Percentiles rank a stretch among this genome's conserved stretches.
These are phyloP conservation scores for Myrmophylax atrothorax DNA, from an alignment of 2,113 vertebrate species.

Conservation along the genomic window DNA sequence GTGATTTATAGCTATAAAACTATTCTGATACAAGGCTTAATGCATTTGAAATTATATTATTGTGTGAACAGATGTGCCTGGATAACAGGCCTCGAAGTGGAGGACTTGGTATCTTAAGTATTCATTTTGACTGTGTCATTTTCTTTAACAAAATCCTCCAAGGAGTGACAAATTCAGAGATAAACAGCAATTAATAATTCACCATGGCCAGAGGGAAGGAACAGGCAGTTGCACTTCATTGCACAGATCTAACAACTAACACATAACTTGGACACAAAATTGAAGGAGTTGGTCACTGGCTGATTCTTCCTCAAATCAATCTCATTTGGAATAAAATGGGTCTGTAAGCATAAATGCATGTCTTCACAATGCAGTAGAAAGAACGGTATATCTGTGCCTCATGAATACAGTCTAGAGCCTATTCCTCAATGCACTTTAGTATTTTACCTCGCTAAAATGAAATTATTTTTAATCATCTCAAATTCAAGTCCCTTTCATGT, in stretches of 20 bases:
- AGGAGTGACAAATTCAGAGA: constrained; percentile 28
- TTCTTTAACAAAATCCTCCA: constrained; percentile 32
- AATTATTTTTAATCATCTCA: neutral
- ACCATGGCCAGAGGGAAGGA: constrained; percentile 26
- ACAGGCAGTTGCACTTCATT: neutral
- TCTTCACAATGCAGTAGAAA: neutral
- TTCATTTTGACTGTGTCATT: neutral
- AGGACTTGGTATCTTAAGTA: neutral
- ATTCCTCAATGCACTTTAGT: neutral
- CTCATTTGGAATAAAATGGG: neutral
- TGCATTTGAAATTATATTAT: constrained; percentile 10
- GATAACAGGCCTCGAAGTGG: neutral
- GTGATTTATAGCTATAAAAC: neutral
- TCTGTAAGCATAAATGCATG: neutral
- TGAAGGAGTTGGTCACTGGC: neutral
- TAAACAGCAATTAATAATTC: constrained; percentile 63
- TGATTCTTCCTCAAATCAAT: neutral
- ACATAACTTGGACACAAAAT: neutral
- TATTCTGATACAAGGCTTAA: neutral
- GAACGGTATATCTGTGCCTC: neutral
- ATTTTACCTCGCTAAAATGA: neutral
- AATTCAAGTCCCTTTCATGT: neutral
- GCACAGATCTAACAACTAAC: neutral
- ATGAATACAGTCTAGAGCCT: neutral
- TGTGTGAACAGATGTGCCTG: neutral